Evolutionary conservation across 2,797 vertebrate species (phyloP).

Genomic region (Melanotaenia trifasciata): DNA sequence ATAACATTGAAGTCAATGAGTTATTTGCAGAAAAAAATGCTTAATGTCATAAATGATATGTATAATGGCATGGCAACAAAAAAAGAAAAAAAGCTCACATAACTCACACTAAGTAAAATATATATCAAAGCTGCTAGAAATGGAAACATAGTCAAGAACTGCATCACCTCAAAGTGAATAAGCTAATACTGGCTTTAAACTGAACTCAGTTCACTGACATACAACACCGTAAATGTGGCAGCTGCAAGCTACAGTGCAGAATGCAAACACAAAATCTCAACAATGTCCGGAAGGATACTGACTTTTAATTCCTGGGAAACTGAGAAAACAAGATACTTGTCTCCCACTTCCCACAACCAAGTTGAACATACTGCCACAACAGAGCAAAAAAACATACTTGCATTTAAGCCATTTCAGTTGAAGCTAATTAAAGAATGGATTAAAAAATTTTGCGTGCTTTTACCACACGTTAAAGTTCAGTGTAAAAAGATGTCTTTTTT

Average conservation of each 20-base stretch:
- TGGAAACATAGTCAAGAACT: slow-evolving; percentile 1
- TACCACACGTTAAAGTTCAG: slow-evolving; percentile 3
- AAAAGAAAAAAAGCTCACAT: not conserved
- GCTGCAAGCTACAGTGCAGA: slow-evolving; percentile 11
- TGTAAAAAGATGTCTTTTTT: not conserved
- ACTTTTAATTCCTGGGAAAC: slow-evolving; percentile 24
- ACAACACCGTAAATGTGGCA: not conserved
- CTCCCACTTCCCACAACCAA: slow-evolving; percentile 15
- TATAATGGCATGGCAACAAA: not conserved
- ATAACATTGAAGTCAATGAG: not conserved
- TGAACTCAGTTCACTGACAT: slow-evolving; percentile 18
- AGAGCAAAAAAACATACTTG: slow-evolving; percentile 25
- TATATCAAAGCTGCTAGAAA: not conserved
- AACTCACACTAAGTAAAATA: not conserved
- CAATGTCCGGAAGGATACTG: slow-evolving; percentile 8
- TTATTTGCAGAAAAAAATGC: not conserved
- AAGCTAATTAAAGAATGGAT: not conserved
- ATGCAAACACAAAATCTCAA: slow-evolving; percentile 29
- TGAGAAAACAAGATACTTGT: slow-evolving; percentile 16
- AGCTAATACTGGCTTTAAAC: slow-evolving; percentile 8
- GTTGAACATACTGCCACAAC: slow-evolving; percentile 3
- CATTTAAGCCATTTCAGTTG: slow-evolving; percentile 4
- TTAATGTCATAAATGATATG: not conserved
- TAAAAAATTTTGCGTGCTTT: not conserved
- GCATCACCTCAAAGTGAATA: not conserved